Base-by-base conservation (phyloP, 2,113 vertebrate genomes). In the Antigone vipio region DNA sequence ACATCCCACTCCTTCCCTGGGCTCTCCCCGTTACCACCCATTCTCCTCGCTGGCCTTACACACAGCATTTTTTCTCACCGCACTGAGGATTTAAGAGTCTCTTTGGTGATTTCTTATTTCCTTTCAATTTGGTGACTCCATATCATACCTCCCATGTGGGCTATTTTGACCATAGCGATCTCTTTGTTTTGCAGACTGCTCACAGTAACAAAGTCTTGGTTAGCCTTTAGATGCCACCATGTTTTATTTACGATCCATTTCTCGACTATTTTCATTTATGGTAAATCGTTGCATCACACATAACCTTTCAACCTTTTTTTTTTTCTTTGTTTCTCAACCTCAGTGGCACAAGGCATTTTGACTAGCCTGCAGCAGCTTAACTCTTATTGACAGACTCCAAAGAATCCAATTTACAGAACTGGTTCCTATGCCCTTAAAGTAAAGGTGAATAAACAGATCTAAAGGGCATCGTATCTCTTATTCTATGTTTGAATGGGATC, bases 401-500 rank as follows among this genome's bases (percentile, higher is more conserved):
- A 93, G 69, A 96, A 97, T 91, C 64, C 68, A 94, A 96, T 96
- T 94, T 89, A 79, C 38, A 81, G 78, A 93, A 92, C n/a, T 0
- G 1, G 68, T 79, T 90, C 55, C 47, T 76, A 49, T 18, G 73
- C 72, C 89, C 89, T 96, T 86, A 90, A 95, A 95, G 88, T 34
- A 97, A 97, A 96, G 93, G 90, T 94, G 93, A 97, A 87, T 94
- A 95, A 95, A 94, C 81, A 95, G 75, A 97, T 86, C 67, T 89
- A 95, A 95, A 95, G 93, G 95, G 88, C 90, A 88, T 42, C 79
- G 9, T 80, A 86, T 77, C 76, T 86, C 50, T 75, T 82, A 83
- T 35, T 91, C 52, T 32, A 0, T 52, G 38, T 89, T 87, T 92
- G 76, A 97, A 92, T 79, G 58, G 40, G 49, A 89, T 35, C 42